Evolutionary conservation across 1,140 invertebrate species (phyloP), one percentile per base, ranked within the genome.

Genomic region (Listronotus bonariensis): DNA sequence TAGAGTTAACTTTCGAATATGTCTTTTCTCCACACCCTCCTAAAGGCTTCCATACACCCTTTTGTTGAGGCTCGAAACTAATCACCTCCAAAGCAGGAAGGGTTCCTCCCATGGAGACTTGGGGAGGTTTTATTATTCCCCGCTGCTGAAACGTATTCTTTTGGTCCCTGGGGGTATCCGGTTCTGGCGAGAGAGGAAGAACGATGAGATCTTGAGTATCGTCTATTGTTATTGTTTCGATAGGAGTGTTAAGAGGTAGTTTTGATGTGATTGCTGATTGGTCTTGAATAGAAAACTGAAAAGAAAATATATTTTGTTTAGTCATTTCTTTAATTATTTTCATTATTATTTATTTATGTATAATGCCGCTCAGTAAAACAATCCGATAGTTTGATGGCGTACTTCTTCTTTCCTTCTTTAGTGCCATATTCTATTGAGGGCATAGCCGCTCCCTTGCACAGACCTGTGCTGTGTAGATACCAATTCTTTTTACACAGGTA

Each of bases 181-280:
- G 69, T 48, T 77, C 72, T 36, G 77, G 74, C 18, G 77, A 75
- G 32, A 78, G 51, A 11, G 77, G 77, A 40, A 78, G 65, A 40
- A 77, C 76, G n/a, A 78, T 57, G 14, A 77, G 70, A 54, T 79
- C 76, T 12, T 14, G 31, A 1, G 62, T 40, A 32, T 57, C 62
- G 6, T 65, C 61, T 7, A 65, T 20, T 10, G 43, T 57, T 18
- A 55, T 14, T 8, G 42, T 34, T 41, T 40, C 40, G 14, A 42
- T 42, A 26, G 26, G 15, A 2, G 20, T 7, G 18, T 56, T 49
- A 18, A 49, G 41, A 11, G 10, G 18, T 41, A 26, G 15, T 49
- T 31, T 49, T n/a, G 17, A 49, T 10, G 17, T 7, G 11, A 26
- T 12, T 14, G 17, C 10, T 15, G 12, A 12, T 11, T 18, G 12